These are phyloP conservation scores for Dione juno DNA, from an alignment of 2,888 invertebrate genomes.

Conservation along the genomic window DNA sequence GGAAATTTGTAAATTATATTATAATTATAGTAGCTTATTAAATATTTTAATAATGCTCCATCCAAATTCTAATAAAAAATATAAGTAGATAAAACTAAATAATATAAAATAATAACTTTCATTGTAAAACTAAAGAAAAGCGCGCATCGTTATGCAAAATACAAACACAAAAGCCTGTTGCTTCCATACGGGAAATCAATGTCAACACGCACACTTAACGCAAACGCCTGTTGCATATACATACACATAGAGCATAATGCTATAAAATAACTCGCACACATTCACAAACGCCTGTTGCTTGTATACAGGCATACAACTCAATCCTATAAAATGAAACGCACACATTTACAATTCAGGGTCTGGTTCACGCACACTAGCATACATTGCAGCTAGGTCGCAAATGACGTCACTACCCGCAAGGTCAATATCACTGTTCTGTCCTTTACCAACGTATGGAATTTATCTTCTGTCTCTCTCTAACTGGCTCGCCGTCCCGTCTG, in stretches of 20 bases:
- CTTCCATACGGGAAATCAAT: slow-evolving; percentile 71
- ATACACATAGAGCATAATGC: slow-evolving; percentile 29
- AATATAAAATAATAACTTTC: not conserved
- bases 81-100: not conserved
- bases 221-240: slow-evolving; percentile 63
- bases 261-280: slow-evolving; percentile 49
- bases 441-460: slow-evolving; percentile 52
- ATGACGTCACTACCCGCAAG: slow-evolving; percentile 84
- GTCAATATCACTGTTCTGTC: slow-evolving; percentile 75
- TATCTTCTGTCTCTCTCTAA: slow-evolving; percentile 54
- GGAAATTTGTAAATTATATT: not conserved
- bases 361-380: slow-evolving; percentile 73
- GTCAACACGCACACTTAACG: slow-evolving; percentile 64
- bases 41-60: not conserved
- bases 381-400: slow-evolving; percentile 84
- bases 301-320: slow-evolving; percentile 29
- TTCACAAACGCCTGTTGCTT: slow-evolving; percentile 62
- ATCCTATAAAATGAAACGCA: slow-evolving; percentile 40
- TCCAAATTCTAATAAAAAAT: not conserved
- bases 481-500: slow-evolving; percentile 73
- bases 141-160: slow-evolving; percentile 29
- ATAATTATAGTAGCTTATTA: not conserved
- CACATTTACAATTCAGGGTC: slow-evolving; percentile 70
- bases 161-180: slow-evolving; percentile 45
- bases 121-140: slow-evolving; percentile 16